These are phyloP conservation scores for Dryobota labecula DNA, from an alignment of 2,888 invertebrate genomes.

Conservation along the genomic window DNA sequence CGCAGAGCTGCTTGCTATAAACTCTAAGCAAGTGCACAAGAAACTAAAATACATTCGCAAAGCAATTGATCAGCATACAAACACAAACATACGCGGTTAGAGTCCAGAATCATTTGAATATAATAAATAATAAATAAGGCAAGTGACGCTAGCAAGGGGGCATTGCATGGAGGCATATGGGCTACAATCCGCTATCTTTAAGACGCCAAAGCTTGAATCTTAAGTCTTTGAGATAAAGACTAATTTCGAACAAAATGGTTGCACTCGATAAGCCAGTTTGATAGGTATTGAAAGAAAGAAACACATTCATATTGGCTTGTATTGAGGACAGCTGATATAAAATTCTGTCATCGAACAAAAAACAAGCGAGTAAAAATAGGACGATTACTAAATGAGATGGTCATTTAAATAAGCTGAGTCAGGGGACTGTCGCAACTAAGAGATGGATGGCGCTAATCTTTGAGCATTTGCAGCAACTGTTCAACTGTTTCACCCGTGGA, in stretches of 20 bases:
- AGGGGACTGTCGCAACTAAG: background rate
- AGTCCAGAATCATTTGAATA: constrained; percentile 57
- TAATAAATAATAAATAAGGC: too few relatives aligned
- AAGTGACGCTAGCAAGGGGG: constrained; percentile 36
- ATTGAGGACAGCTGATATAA: constrained; percentile 2
- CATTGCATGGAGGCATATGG: constrained; percentile 37
- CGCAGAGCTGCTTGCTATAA: constrained; percentile 10
- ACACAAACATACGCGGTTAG: constrained; percentile 33
- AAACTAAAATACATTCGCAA: constrained; percentile 33
- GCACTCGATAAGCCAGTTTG: background rate
- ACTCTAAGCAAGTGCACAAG: constrained; percentile 4
- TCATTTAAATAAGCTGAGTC: background rate
- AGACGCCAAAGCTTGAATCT: background rate
- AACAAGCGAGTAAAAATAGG: background rate
- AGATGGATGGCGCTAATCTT: constrained; percentile 4
- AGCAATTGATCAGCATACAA: constrained; percentile 48
- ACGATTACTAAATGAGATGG: background rate
- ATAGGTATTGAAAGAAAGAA: background rate
- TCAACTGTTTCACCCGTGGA: too few relatives aligned
- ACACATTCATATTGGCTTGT: background rate
- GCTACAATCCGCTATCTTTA: constrained; percentile 24
- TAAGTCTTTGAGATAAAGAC: background rate
- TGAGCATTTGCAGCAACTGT: constrained; percentile 6
- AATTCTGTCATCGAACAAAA: background rate
- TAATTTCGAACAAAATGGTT: background rate